phyloP scores from a whole-genome alignment of 2,797 vertebrate species.

The Sebastes variabilis region DNA sequence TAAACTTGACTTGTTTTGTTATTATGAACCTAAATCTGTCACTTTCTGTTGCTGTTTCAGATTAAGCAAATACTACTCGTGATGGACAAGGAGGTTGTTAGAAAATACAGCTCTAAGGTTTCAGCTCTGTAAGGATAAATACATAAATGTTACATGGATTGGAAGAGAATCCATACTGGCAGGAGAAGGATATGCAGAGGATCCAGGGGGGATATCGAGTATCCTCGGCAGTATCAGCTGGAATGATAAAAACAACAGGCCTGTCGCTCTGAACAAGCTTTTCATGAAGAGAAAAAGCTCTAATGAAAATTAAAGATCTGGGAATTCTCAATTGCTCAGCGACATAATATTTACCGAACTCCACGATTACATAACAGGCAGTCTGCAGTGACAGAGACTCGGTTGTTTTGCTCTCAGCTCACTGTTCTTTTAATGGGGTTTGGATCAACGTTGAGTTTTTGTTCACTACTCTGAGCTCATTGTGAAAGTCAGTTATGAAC shows the following conservation, averaged over 20 bases:
- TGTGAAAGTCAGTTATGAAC: constrained; percentile 45
- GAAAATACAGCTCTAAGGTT: background rate
- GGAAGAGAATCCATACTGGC: background rate
- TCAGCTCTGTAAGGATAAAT: background rate
- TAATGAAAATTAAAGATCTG: constrained; percentile 38
- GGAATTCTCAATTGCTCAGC: constrained; percentile 51
- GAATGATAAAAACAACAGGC: constrained; percentile 23
- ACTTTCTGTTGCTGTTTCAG: background rate
- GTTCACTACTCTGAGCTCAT: constrained; percentile 55
- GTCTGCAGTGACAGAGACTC: constrained; percentile 31
- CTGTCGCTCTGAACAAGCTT: constrained; percentile 15
- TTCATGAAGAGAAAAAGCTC: constrained; percentile 1
- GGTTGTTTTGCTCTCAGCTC: constrained; percentile 41
- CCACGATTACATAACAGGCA: constrained; percentile 52
- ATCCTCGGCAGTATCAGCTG: constrained; percentile 1
- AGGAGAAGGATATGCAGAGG: background rate
- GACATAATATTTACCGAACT: constrained; percentile 70
- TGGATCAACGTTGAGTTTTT: constrained; percentile 29
- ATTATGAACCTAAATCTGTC: background rate
- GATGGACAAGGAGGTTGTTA: background rate
- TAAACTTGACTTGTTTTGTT: background rate
- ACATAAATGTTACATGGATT: constrained; percentile 9
- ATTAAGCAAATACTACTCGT: background rate
- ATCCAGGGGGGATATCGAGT: constrained; percentile 21
- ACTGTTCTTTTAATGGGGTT: constrained; percentile 34